These are phyloP conservation scores for Latrodectus elegans DNA, from an alignment of 2,888 invertebrate species.

Conservation along the genomic window DNA sequence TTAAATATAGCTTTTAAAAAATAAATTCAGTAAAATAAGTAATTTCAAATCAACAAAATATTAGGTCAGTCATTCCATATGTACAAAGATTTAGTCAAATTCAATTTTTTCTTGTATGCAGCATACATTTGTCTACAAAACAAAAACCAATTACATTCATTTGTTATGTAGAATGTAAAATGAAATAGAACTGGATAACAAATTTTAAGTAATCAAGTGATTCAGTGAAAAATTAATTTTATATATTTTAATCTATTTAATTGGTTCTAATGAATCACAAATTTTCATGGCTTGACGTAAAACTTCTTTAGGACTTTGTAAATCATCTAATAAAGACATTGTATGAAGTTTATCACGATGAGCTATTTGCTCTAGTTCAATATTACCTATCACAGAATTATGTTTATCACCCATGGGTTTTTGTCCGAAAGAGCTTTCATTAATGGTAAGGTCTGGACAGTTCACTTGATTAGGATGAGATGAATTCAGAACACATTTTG, in stretches of 20 bases:
- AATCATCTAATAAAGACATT: conserved; percentile 59
- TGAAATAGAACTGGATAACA: too few species aligned
- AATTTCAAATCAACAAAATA: too few species aligned
- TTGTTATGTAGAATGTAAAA: too few species aligned
- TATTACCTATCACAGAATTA: conserved; percentile 60
- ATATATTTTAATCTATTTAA: background rate
- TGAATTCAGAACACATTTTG: conserved; percentile 47
- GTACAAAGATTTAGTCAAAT: too few species aligned
- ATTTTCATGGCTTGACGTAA: conserved; percentile 64
- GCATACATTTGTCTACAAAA: too few species aligned
- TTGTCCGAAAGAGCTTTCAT: conserved; percentile 24
- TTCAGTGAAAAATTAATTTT: too few species aligned
- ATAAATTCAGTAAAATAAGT: too few species aligned
- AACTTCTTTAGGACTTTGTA: conserved; percentile 67
- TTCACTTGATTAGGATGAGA: conserved; percentile 36
- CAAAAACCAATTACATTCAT: too few species aligned
- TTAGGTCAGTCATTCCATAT: too few species aligned
- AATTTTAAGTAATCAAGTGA: too few species aligned
- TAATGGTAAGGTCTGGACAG: conserved; percentile 26
- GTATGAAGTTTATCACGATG: conserved; percentile 48
- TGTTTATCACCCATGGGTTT: conserved; percentile 13
- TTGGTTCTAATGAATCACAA: conserved; percentile 49
- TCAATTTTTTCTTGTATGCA: too few species aligned
- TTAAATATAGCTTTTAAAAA: too few species aligned
- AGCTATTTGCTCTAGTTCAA: conserved; percentile 36